Evolutionary conservation across 2,888 invertebrate species (phyloP).

Genomic region (Drosophila leonis): DNA sequence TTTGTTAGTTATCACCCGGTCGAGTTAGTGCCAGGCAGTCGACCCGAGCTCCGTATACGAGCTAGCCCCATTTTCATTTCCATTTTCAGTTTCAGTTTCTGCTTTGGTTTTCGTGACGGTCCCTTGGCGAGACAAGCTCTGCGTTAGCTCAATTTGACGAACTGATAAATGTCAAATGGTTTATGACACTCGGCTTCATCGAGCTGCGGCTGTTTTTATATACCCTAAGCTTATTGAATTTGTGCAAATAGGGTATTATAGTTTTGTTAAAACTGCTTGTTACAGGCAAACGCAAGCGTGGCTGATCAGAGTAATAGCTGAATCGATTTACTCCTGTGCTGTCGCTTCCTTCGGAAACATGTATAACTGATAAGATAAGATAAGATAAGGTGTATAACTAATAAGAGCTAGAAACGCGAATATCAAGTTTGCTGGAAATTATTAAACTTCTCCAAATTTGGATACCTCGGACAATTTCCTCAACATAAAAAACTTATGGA

Average conservation of each 20-base stretch:
- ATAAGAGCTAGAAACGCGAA: no score
- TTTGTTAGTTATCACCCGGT: conserved; percentile 30
- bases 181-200: conserved; percentile 50
- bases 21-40: conserved; percentile 2
- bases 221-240: neutral
- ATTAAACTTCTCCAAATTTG: no score
- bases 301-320: no score
- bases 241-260: neutral
- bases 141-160: conserved; percentile 62
- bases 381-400: no score
- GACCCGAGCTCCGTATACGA: neutral
- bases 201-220: neutral
- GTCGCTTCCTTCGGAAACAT: no score
- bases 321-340: no score
- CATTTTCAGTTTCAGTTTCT: conserved; percentile 6
- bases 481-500: no score
- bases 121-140: conserved; percentile 17
- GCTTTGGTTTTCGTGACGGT: conserved; percentile 6
- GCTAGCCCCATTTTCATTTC: conserved; percentile 18
- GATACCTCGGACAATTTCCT: no score
- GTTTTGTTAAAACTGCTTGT: neutral
- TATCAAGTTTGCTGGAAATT: no score
- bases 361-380: no score
- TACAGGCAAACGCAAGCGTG: no score
- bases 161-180: conserved; percentile 68